Evolutionary conservation across 2,888 invertebrate genomes (phyloP).

Genomic region (Anoncus sp.): DNA sequence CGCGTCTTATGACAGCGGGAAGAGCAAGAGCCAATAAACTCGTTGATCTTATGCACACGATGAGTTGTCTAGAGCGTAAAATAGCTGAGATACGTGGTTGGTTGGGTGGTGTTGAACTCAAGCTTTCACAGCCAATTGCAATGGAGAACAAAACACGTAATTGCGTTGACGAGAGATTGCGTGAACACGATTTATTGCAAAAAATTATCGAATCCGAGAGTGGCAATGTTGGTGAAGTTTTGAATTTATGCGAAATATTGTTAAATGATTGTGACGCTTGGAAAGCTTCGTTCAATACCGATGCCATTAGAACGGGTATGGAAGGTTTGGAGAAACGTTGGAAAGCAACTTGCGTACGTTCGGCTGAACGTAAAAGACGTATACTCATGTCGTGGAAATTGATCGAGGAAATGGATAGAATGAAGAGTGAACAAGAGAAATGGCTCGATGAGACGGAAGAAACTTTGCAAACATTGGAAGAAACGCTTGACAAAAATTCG

Average conservation of each 20-base stretch:
- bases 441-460: conserved; percentile 88
- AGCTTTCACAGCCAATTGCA: conserved; percentile 87
- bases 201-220: conserved; percentile 91
- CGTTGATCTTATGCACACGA: conserved; percentile 89
- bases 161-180: conserved; percentile 88
- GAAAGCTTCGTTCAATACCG: conserved; percentile 89
- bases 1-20: conserved; percentile 87
- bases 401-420: conserved; percentile 85
- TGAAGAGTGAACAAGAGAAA: conserved; percentile 85
- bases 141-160: conserved; percentile 88
- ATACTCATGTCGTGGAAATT: conserved; percentile 87
- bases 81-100: conserved; percentile 89
- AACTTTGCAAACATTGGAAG: conserved; percentile 86
- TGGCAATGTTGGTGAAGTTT: conserved; percentile 90
- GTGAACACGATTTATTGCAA: conserved; percentile 90
- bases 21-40: conserved; percentile 89
- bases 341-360: conserved; percentile 90
- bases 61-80: conserved; percentile 88
- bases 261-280: conserved; percentile 90
- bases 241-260: conserved; percentile 91
- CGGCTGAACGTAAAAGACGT: conserved; percentile 89
- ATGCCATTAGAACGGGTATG: conserved; percentile 87
- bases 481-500: conserved; percentile 84
- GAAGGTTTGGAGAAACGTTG: conserved; percentile 91
- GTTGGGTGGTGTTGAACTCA: conserved; percentile 89